Base-by-base conservation (phyloP, 2,797 vertebrate species). In the Pipistrellus nathusii region DNA sequence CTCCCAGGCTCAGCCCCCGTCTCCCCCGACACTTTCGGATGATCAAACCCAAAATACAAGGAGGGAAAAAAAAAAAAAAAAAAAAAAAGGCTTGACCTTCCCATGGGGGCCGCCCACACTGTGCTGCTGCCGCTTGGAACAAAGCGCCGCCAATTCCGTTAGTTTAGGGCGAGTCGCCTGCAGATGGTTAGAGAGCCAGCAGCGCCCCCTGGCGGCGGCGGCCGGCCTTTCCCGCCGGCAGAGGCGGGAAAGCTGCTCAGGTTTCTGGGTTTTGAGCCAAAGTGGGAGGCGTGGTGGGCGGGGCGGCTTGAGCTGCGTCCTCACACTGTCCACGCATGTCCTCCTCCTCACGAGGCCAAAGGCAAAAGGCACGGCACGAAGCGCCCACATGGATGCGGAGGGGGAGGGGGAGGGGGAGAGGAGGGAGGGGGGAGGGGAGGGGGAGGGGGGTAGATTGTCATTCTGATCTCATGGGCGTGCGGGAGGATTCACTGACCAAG, bases 141-240 rank as follows among this genome's bases (percentile, higher is more conserved):
- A 14, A 27, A 2, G 80, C 35, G 51, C 62, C 14, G 25, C 30
- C 53, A 25, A 13, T 44, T 25, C 59, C 12, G 38, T 25, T 59
- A n/a, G 35, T 72, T 88, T 55, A 9, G 38, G 38, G 38, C 38
- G 38, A 41, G 44, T 11, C 0, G 59, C 25, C 71, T 3, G 71
- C 13, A 4, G 7, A 41, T 11, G 30, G 95, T 93, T 78, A 0
- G 18, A 97, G 95, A 27, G 93, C 55, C 38, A 92, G 95, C 94
- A 97, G 96, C 83, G 91, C 93, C 96, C 97, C 92, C 98, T 98
- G 66, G 97, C 92, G 98, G 82, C 44, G 0, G 0, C 2, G 4
- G 6, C 21, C 14, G 41, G 18, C 51, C 51, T 89, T 3, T 20
- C 30, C 51, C 38, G 20, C 38, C n/a, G 32, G 5, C 21, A 1